These are phyloP conservation scores for Triplophysa yarkandensis DNA, from an alignment of 2,797 vertebrate genomes.

Conservation along the genomic window DNA sequence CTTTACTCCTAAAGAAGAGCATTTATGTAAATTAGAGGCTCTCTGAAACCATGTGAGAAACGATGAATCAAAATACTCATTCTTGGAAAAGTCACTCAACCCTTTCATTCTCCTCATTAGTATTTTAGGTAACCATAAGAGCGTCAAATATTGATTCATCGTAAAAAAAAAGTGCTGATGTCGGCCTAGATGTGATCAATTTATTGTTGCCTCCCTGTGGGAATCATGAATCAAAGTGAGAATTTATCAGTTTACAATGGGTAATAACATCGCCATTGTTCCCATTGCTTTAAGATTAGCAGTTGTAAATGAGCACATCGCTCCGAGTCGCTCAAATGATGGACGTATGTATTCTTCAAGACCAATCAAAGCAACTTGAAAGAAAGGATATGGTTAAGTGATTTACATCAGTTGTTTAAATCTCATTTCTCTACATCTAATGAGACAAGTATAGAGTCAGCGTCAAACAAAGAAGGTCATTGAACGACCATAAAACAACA, in stretches of 20 bases:
- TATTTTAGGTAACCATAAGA: conserved; percentile 62
- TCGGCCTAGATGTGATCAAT: conserved; percentile 67
- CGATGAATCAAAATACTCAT: conserved; percentile 32
- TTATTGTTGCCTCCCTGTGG: conserved; percentile 65
- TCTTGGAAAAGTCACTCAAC: conserved; percentile 56
- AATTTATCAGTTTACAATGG: conserved; percentile 77
- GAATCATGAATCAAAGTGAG: conserved; percentile 73
- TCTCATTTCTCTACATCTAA: conserved; percentile 45
- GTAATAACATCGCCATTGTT: conserved; percentile 66
- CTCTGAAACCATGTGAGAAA: conserved; percentile 33
- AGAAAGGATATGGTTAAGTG: conserved; percentile 44
- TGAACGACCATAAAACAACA: neutral
- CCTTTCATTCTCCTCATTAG: conserved; percentile 61
- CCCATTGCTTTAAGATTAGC: conserved; percentile 61
- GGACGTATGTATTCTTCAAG: conserved; percentile 47
- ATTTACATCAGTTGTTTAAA: conserved; percentile 47
- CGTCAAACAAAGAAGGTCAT: conserved; percentile 9
- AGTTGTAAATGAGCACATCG: conserved; percentile 55
- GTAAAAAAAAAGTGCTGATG: conserved; percentile 72
- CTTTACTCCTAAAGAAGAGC: conserved; percentile 17
- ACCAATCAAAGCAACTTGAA: conserved; percentile 38
- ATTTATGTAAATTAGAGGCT: conserved; percentile 21
- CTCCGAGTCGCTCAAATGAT: conserved; percentile 41
- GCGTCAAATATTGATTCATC: conserved; percentile 68
- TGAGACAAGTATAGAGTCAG: conserved; percentile 2